Conservation (phyloP, 2,113 vertebrate species). For the Crotalus tigris region DNA sequence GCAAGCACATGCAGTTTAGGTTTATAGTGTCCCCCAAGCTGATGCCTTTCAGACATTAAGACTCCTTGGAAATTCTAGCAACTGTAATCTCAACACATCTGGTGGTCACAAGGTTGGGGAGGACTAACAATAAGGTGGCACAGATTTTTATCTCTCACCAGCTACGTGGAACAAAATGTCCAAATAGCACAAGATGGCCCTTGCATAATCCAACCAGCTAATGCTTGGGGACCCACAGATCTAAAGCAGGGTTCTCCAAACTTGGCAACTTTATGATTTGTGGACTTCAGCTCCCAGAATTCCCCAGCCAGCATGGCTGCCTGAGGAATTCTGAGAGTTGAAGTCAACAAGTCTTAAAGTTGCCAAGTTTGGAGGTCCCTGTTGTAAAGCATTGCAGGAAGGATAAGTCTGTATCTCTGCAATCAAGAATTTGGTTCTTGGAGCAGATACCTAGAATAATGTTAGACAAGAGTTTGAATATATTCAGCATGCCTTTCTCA, state of each 20-base stretch:
- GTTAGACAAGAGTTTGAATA: background rate
- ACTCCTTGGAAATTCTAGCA: background rate
- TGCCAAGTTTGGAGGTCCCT: background rate
- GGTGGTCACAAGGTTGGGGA: background rate
- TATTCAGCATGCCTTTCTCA: background rate
- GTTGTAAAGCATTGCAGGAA: background rate
- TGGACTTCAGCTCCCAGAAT: background rate
- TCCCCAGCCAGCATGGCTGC: too few species aligned
- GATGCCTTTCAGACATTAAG: background rate
- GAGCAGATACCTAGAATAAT: background rate
- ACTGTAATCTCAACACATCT: background rate
- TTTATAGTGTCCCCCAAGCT: background rate
- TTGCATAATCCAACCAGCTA: background rate
- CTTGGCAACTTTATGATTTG: background rate
- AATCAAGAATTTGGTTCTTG: background rate
- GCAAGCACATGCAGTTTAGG: background rate
- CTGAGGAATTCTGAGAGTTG: too few species aligned
- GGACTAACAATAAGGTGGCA: background rate
- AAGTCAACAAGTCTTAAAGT: too few species aligned
- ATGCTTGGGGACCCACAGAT: background rate
- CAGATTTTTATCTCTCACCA: background rate
- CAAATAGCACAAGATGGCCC: background rate
- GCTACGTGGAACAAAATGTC: background rate
- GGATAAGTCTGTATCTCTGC: background rate
- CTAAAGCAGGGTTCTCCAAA: background rate